phyloP scores from a whole-genome alignment of 2,113 vertebrate species.

The Tragelaphus buxtoni region DNA sequence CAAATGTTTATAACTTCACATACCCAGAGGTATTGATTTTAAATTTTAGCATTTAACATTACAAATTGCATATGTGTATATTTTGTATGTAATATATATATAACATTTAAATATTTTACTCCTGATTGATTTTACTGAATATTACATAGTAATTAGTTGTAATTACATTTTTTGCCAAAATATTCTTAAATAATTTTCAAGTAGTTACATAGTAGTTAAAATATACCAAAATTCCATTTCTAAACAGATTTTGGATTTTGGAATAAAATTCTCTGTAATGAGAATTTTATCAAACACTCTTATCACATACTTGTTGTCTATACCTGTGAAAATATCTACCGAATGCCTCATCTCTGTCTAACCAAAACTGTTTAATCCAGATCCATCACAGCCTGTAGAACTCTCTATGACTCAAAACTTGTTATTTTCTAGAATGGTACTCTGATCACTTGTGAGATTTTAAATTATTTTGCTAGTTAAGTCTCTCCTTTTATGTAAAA shows the following conservation, averaged over 20 bases:
- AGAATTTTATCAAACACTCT: neutral
- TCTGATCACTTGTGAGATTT: neutral
- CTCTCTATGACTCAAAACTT: neutral
- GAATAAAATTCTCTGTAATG: too few relatives aligned
- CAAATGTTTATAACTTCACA: neutral
- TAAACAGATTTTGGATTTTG: neutral
- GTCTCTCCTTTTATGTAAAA: neutral
- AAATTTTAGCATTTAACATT: neutral
- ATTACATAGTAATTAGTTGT: neutral
- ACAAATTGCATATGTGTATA: too few relatives aligned
- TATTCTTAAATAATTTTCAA: neutral
- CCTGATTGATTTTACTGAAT: too few relatives aligned
- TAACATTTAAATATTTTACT: too few relatives aligned
- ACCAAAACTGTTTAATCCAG: neutral
- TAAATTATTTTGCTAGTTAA: neutral
- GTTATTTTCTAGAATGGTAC: neutral
- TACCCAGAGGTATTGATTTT: neutral
- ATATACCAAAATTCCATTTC: neutral
- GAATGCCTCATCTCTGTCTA: neutral
- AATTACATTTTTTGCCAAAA: neutral
- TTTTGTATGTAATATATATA: too few relatives aligned
- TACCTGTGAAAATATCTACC: neutral
- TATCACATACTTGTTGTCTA: neutral
- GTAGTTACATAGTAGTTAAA: neutral
- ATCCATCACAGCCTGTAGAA: neutral